Evolutionary conservation across 2,797 vertebrate genomes (phyloP), one percentile per base, ranked within the genome.

Genomic region (Sebastes kiyomatsui): DNA sequence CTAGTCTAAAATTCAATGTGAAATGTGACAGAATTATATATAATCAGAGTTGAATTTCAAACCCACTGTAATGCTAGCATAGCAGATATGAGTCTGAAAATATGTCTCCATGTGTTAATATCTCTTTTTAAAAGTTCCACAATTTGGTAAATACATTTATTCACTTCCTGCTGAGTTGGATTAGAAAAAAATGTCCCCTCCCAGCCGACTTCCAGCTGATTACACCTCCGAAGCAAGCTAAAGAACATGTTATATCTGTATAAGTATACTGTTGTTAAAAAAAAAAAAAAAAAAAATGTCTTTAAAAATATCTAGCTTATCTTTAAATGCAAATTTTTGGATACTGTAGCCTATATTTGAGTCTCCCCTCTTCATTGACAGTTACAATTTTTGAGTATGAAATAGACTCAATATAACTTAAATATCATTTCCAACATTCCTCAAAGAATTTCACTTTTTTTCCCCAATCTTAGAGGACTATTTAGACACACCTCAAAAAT

Each of bases 401-500:
- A 71, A 22, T 6, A 10, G 12, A 56, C 3, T 25, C 22, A 55
- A 5, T 55, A 22, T 55, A 55, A 55, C 54, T 55, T 55, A 7
- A 5, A 65, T 11, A 60, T 28, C 6, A 49, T 52, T 35, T 56
- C 5, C 12, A 64, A 2, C 28, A 54, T 77, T 87, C 67, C 18
- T 64, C 59, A 13, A 3, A 35, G 11, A 54, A 69, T 9, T 49
- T 30, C 13, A 27, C 32, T 18, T 11, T 55, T 52, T 49, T 13
- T 8, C 28, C 18, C 49, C 4, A 28, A 3, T 49, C n/a, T 56
- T 11, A n/a, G 13, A 62, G 10, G 69, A 52, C 9, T 76, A 72
- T 83, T 65, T 7, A 16, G 77, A 84, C 86, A 87, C 86, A 81
- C 86, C 92, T 82, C 4, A 72, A 66, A 60, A 77, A 67, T 76